A percentile compares a stretch with the other conserved stretches of the same genome.
Evolutionary conservation across 2,797 vertebrate species (phyloP).

Genomic region (Peromyscus nudipes): DNA sequence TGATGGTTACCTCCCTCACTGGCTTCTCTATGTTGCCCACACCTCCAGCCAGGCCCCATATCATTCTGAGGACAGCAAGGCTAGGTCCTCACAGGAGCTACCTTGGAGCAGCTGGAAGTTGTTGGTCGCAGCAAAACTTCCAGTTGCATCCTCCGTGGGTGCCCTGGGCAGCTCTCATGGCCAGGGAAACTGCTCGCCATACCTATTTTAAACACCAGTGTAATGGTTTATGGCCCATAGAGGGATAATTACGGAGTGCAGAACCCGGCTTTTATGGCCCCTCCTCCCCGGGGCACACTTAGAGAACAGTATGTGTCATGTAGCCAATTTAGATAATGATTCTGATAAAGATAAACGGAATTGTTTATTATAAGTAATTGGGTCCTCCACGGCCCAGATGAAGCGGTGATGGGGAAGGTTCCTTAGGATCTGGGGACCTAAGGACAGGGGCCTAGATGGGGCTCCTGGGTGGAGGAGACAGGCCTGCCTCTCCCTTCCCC

Average conservation of each 20-base stretch:
- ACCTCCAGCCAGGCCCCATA: background rate
- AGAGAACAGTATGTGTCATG: constrained; percentile 96
- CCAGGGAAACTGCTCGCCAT: constrained; percentile 87
- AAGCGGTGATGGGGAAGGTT: constrained; percentile 66
- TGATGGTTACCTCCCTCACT: constrained; percentile 77
- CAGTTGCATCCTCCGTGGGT: constrained; percentile 79
- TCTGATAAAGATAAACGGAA: constrained; percentile 98
- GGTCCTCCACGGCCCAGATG: constrained; percentile 91
- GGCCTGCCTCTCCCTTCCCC: background rate
- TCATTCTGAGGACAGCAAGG: background rate
- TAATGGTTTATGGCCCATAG: constrained; percentile 93
- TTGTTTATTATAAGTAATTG: constrained; percentile 99
- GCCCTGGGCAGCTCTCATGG: constrained; percentile 77
- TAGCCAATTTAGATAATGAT: constrained; percentile 99
- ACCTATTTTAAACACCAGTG: constrained; percentile 93
- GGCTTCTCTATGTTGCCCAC: constrained; percentile 67
- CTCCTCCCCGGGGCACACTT: constrained; percentile 95
- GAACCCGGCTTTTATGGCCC: constrained; percentile 91
- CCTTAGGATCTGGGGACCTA: constrained; percentile 47
- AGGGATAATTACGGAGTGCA: constrained; percentile 96
- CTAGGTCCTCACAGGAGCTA: background rate
- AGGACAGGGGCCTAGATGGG: constrained; percentile 54
- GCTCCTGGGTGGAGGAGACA: constrained; percentile 3
- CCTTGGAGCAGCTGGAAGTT: background rate
- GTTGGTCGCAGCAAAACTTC: constrained; percentile 81